A percentile compares a stretch with the other conserved stretches of the same genome.
These are phyloP conservation scores for Manis pentadactyla DNA, from an alignment of 2,797 vertebrate species.

Conservation along the genomic window DNA sequence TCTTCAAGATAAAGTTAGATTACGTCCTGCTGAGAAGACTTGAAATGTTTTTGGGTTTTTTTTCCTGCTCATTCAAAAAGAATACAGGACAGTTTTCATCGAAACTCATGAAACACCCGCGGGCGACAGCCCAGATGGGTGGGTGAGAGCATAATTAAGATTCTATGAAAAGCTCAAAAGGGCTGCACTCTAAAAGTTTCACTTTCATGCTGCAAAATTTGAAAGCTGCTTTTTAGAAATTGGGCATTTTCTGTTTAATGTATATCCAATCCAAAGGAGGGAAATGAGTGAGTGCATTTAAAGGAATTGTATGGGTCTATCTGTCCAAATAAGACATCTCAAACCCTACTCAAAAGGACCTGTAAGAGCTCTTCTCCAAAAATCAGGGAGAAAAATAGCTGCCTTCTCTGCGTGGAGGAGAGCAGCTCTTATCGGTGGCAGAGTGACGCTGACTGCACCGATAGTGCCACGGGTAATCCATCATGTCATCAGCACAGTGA, in stretches of 20 bases:
- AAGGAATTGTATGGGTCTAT: neutral
- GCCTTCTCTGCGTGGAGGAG: slow-evolving; percentile 82
- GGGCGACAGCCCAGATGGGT: fast-evolving
- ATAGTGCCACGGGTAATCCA: slow-evolving; percentile 92
- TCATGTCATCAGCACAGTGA: slow-evolving; percentile 91
- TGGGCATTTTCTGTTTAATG: neutral
- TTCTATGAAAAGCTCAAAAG: fast-evolving
- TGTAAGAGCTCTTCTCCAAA: slow-evolving; percentile 66
- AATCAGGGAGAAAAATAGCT: slow-evolving; percentile 82
- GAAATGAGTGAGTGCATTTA: neutral
- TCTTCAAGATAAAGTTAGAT: neutral
- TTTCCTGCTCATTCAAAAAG: no score
- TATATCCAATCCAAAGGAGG: neutral
- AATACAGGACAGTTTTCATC: neutral
- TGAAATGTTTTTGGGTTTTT: no score
- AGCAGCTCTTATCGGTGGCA: slow-evolving; percentile 88
- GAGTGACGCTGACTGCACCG: slow-evolving; percentile 90
- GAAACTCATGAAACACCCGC: fast-evolving
- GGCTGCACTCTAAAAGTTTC: fast-evolving
- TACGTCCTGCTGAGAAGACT: neutral
- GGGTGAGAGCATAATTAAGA: fast-evolving
- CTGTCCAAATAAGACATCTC: neutral
- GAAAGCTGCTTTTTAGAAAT: neutral
- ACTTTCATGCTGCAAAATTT: neutral
- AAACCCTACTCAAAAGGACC: slow-evolving; percentile 47